A percentile compares a stretch with the other conserved stretches of the same genome.
These are phyloP conservation scores for Tonatia bakeri DNA, from an alignment of 2,113 vertebrate species.

Conservation along the genomic window DNA sequence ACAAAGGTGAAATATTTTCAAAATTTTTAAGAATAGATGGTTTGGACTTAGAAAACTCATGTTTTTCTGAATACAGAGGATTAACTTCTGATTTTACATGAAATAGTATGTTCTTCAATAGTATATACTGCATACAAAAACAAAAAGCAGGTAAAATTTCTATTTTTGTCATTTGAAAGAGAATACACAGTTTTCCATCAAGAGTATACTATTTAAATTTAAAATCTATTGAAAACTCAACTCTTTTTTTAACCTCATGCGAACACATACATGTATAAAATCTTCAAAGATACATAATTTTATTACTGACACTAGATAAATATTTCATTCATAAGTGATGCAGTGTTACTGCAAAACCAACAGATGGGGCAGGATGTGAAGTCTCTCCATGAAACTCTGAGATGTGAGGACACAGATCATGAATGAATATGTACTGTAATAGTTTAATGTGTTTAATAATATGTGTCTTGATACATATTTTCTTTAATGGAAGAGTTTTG, in stretches of 20 bases:
- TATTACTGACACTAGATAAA: background rate
- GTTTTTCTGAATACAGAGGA: background rate
- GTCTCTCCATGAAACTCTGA: background rate
- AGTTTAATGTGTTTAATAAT: background rate
- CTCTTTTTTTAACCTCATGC: background rate
- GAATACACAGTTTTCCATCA: background rate
- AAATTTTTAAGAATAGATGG: background rate
- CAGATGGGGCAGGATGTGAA: background rate
- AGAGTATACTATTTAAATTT: background rate
- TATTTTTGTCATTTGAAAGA: background rate
- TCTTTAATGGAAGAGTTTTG: background rate
- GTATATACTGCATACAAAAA: background rate
- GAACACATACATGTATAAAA: background rate
- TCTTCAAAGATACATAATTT: background rate
- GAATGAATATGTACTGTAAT: background rate
- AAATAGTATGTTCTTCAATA: background rate
- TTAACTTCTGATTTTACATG: background rate
- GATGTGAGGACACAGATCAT: background rate
- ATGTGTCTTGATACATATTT: background rate
- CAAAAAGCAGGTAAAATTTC: background rate
- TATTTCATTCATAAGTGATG: background rate
- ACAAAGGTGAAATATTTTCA: background rate
- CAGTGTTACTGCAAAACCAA: background rate
- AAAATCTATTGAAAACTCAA: background rate
- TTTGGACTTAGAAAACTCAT: background rate